These are phyloP conservation scores for Chelonia mydas DNA, from an alignment of 2,797 vertebrate species.

Conservation along the genomic window DNA sequence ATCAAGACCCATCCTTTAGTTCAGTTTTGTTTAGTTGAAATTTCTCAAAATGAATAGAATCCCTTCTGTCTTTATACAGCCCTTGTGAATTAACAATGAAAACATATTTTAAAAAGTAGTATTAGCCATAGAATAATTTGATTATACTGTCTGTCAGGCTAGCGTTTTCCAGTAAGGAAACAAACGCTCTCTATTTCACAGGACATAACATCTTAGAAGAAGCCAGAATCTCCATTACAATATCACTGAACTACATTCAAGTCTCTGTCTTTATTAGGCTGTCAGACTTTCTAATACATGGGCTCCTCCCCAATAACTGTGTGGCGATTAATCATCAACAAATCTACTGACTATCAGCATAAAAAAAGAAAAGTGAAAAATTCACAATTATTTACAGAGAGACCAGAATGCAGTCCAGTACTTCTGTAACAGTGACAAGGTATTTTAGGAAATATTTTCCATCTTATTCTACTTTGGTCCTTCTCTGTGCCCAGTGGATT, in stretches of 20 bases:
- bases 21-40: conserved; percentile 32
- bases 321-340: background rate
- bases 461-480: background rate
- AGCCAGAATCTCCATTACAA: background rate
- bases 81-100: conserved; percentile 50
- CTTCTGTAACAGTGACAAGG: background rate
- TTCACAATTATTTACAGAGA: background rate
- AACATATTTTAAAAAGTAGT: conserved; percentile 30
- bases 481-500: background rate
- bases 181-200: conserved; percentile 5
- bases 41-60: conserved; percentile 54
- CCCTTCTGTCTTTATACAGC: conserved; percentile 29
- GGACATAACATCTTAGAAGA: conserved; percentile 14
- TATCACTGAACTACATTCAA: background rate
- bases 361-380: background rate
- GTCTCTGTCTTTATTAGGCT: background rate
- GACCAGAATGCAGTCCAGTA: background rate
- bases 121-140: background rate
- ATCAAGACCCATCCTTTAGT: conserved; percentile 36
- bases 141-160: conserved; percentile 11
- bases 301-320: background rate
- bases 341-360: background rate
- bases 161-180: conserved; percentile 40
- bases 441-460: background rate
- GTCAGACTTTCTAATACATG: background rate